A percentile compares a stretch with the other conserved stretches of the same genome.
Conservation (phyloP, 2,888 invertebrate species). For the Anticlea derivata region DNA sequence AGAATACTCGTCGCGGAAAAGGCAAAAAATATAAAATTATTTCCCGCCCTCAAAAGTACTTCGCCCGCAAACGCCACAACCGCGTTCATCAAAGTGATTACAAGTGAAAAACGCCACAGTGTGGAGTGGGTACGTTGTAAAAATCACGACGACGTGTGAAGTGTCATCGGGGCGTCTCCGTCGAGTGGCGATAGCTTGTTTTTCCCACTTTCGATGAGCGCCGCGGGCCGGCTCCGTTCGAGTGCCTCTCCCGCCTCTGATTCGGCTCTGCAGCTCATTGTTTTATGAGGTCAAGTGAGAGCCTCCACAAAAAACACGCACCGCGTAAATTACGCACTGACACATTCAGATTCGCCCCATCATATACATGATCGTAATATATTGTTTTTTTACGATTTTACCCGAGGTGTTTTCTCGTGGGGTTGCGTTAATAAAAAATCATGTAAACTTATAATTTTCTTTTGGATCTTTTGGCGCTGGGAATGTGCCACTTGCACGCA, state of each 20-base stretch:
- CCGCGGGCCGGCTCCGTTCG: slow-evolving; percentile 35
- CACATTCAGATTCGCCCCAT: slow-evolving; percentile 81
- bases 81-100: slow-evolving; percentile 76
- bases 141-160: slow-evolving; percentile 82
- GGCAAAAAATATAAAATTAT: slow-evolving; percentile 38
- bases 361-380: slow-evolving; percentile 78
- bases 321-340: slow-evolving; percentile 81
- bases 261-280: slow-evolving; percentile 72
- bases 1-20: slow-evolving; percentile 4
- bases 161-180: slow-evolving; percentile 76
- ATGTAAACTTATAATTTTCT: too few relatives aligned
- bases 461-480: too few relatives aligned
- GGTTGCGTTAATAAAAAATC: too few relatives aligned
- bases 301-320: slow-evolving; percentile 79
- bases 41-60: slow-evolving; percentile 33
- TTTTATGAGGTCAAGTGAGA: slow-evolving; percentile 82
- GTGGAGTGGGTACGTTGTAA: slow-evolving; percentile 77
- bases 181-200: slow-evolving; percentile 82
- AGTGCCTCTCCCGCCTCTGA: slow-evolving; percentile 65
- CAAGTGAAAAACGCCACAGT: slow-evolving; percentile 71
- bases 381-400: slow-evolving; percentile 66
- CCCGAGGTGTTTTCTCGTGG: slow-evolving; percentile 34
- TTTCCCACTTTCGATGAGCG: slow-evolving; percentile 78
- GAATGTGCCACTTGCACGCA: too few relatives aligned
- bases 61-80: slow-evolving; percentile 40